These are phyloP conservation scores for Narcine bancroftii DNA, from an alignment of 2,113 vertebrate genomes.

Conservation along the genomic window DNA sequence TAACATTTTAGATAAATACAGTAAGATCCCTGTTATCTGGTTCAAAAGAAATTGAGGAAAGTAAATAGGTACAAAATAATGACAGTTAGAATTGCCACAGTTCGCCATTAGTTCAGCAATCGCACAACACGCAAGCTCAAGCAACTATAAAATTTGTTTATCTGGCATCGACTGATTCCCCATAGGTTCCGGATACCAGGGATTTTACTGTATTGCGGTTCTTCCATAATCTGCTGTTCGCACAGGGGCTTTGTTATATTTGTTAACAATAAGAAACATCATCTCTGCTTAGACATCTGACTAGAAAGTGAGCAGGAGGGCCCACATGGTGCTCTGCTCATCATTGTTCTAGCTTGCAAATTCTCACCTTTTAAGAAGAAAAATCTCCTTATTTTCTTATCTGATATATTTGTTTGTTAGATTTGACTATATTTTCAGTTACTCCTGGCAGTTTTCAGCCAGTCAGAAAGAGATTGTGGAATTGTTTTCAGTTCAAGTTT, in stretches of 20 bases:
- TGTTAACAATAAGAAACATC: not conserved
- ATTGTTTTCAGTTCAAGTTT: no score
- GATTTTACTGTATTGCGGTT: no score
- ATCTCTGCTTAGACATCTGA: not conserved
- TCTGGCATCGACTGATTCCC: no score
- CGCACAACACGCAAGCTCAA: no score
- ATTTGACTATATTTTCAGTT: not conserved
- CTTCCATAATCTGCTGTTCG: not conserved
- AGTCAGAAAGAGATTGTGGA: no score
- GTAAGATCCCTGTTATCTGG: no score
- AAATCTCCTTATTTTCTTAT: not conserved
- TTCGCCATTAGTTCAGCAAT: no score
- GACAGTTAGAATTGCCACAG: no score
- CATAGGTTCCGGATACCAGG: no score
- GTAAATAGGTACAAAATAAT: no score
- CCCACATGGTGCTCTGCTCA: not conserved
- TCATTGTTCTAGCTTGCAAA: not conserved
- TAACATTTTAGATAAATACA: not conserved
- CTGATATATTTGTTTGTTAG: not conserved
- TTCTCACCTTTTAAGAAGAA: not conserved
- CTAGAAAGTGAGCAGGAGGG: not conserved
- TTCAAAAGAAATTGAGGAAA: no score
- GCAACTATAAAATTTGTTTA: no score
- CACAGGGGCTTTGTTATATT: not conserved
- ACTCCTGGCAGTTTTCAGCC: not conserved